These are phyloP conservation scores for Drosophila gaucha DNA, from an alignment of 2,888 invertebrate species.

Conservation along the genomic window DNA sequence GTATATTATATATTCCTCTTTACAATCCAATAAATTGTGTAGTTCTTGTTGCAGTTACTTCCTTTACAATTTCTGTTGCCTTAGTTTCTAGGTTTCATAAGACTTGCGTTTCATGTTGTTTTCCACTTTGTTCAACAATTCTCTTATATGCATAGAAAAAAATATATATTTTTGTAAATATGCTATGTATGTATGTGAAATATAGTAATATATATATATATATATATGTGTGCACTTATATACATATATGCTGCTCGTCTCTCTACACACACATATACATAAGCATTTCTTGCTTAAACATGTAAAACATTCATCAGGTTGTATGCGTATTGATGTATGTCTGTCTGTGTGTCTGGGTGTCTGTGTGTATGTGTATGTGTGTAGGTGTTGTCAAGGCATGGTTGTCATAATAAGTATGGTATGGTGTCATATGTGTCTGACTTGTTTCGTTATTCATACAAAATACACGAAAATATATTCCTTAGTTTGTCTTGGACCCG, in stretches of 20 bases:
- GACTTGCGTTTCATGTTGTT: constrained; percentile 84
- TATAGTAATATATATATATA: constrained; percentile 3
- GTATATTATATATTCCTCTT: constrained; percentile 6
- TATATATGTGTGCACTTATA: constrained; percentile 5
- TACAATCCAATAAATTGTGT: constrained; percentile 21
- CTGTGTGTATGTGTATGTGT: neutral
- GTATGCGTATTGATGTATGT: constrained; percentile 23
- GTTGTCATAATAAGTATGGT: constrained; percentile 34
- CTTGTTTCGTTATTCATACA: constrained; percentile 41
- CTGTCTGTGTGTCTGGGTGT: constrained; percentile 14
- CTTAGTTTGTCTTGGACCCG: constrained; percentile 79
- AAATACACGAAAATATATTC: constrained; percentile 68
- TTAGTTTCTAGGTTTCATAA: constrained; percentile 84
- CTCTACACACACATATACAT: constrained; percentile 22
- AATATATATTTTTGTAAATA: constrained; percentile 45
- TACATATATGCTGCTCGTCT: constrained; percentile 10
- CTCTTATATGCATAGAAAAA: constrained; percentile 65
- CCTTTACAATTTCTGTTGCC: constrained; percentile 69
- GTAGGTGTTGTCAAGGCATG: constrained; percentile 41
- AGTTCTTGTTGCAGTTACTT: constrained; percentile 33
- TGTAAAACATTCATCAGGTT: constrained; percentile 33
- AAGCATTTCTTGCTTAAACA: constrained; percentile 19
- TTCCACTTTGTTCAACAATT: constrained; percentile 74
- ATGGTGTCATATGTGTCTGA: constrained; percentile 19
- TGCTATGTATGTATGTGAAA: constrained; percentile 19